Evolutionary conservation across 2,888 invertebrate species (phyloP).

Genomic region (Venusia cambrica): DNA sequence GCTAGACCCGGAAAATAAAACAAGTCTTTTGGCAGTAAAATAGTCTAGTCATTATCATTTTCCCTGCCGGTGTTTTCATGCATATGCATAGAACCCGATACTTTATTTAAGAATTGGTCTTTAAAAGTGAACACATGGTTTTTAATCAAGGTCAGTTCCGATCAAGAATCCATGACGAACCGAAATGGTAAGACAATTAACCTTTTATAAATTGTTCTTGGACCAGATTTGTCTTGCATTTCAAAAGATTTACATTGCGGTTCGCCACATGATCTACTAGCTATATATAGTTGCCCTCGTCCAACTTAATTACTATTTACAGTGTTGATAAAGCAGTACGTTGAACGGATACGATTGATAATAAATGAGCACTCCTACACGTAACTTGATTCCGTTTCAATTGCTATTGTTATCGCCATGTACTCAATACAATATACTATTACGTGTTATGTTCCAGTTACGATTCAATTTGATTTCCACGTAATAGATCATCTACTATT

Average conservation of each 20-base stretch:
- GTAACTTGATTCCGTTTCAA: constrained; percentile 43
- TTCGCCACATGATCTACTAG: constrained; percentile 38
- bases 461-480: constrained; percentile 25
- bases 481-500: constrained; percentile 26
- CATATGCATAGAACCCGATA: no score
- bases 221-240: constrained; percentile 32
- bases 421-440: constrained; percentile 22
- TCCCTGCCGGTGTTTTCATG: no score
- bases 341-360: constrained; percentile 46
- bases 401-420: constrained; percentile 44
- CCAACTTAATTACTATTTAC: constrained; percentile 43
- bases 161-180: no score
- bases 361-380: constrained; percentile 37
- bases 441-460: constrained; percentile 17
- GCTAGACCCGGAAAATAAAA: constrained; percentile 38
- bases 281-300: constrained; percentile 47
- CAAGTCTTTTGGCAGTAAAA: constrained; percentile 26
- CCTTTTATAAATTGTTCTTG: no score
- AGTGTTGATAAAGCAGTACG: constrained; percentile 43
- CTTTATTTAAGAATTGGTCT: no score
- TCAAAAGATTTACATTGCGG: constrained; percentile 30
- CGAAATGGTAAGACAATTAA: no score
- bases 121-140: no score
- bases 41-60: constrained; percentile 9
- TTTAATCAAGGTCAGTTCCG: no score